Conservation (phyloP, 2,797 vertebrate species). For the Lepilemur septentrionalis region DNA sequence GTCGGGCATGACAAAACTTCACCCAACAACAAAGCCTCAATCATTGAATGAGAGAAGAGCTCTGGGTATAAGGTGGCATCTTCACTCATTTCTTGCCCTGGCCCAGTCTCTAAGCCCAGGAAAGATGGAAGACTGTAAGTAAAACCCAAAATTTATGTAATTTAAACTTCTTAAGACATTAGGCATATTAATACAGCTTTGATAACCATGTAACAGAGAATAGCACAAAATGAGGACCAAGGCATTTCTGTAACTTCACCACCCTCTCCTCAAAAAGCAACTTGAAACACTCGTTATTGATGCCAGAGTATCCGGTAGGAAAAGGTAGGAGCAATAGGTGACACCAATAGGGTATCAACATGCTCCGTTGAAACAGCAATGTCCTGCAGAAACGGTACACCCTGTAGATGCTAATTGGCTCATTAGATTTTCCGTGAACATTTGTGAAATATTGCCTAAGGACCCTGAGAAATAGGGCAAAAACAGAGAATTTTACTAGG, state of each 20-base stretch:
- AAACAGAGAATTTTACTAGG: neutral
- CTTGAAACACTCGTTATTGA: neutral
- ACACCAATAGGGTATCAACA: neutral
- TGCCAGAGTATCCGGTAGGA: neutral
- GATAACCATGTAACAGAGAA: neutral
- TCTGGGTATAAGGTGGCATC: neutral
- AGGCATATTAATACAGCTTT: neutral
- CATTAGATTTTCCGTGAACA: neutral
- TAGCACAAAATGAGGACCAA: neutral
- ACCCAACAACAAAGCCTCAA: neutral
- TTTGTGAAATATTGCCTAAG: neutral
- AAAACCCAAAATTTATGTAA: neutral
- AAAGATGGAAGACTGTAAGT: neutral
- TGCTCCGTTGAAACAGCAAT: neutral
- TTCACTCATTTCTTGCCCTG: neutral
- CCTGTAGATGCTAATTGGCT: neutral
- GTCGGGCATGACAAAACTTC: neutral
- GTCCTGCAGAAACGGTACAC: neutral
- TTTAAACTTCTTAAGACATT: neutral
- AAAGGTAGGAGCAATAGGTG: neutral
- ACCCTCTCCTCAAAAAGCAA: neutral
- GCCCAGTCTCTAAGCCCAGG: neutral
- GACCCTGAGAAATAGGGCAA: neutral
- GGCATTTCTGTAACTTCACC: neutral
- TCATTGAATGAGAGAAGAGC: neutral